A percentile compares a stretch with the other conserved stretches of the same genome.
These are phyloP conservation scores for Myiopsitta monachus DNA, from an alignment of 2,113 vertebrate species.

Conservation along the genomic window DNA sequence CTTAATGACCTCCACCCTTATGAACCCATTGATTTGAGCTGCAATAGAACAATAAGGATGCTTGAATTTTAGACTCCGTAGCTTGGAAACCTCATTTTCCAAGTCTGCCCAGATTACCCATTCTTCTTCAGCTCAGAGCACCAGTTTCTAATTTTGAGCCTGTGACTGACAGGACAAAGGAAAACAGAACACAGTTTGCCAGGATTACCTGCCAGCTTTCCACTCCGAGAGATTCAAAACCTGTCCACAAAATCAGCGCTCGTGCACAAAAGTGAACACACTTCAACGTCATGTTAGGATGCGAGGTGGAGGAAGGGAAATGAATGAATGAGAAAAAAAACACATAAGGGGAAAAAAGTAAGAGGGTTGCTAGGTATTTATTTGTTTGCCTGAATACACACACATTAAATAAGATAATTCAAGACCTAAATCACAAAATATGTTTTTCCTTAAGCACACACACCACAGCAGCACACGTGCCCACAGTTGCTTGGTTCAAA, in stretches of 20 bases:
- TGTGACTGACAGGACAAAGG: background rate
- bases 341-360: background rate
- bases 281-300: background rate
- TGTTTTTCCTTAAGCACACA: background rate
- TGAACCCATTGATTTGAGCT: background rate
- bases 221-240: background rate
- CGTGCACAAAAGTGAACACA: background rate
- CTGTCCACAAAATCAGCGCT: background rate
- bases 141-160: background rate
- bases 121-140: background rate
- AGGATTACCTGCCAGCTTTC: background rate
- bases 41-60: background rate
- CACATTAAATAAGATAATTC: background rate
- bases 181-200: background rate
- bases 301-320: background rate
- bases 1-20: background rate
- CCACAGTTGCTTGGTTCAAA: background rate
- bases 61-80: background rate
- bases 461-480: background rate
- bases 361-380: background rate
- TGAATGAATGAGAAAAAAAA: background rate
- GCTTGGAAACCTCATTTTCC: background rate
- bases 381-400: background rate
- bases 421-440: background rate
- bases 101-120: background rate